phyloP scores from a whole-genome alignment of 2,797 vertebrate genomes.

The Lerista edwardsae region DNA sequence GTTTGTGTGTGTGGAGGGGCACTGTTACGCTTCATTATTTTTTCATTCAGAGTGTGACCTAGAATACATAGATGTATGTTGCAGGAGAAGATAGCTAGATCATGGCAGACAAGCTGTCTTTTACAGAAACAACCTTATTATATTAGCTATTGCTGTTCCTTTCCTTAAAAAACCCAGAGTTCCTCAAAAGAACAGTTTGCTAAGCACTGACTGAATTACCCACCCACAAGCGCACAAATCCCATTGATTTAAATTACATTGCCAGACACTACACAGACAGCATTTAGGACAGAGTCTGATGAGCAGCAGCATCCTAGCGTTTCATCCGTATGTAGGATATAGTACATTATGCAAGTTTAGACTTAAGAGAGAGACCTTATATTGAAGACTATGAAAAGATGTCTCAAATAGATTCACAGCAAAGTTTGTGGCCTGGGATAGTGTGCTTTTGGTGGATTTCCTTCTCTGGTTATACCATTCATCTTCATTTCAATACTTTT shows the following conservation, averaged over 20 bases:
- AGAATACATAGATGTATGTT: not conserved
- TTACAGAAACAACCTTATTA: not conserved
- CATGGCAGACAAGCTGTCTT: not conserved
- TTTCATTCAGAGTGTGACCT: not conserved
- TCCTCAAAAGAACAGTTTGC: not conserved
- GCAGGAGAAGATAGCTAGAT: not conserved
- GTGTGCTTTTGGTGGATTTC: not conserved
- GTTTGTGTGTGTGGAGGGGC: not conserved
- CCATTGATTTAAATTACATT: not conserved
- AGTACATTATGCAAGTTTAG: not conserved
- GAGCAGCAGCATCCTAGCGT: not conserved
- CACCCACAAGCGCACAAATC: not conserved
- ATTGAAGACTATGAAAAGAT: not conserved
- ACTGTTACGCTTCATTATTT: not conserved
- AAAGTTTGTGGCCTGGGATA: not conserved
- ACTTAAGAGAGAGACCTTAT: not conserved
- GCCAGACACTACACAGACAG: not conserved
- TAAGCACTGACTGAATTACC: not conserved
- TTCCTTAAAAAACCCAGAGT: not conserved
- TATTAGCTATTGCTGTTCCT: not conserved
- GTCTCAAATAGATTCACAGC: not conserved
- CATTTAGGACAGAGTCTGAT: not conserved
- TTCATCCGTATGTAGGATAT: not conserved
- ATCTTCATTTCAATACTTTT: not conserved
- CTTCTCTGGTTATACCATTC: not conserved